Evolutionary conservation across 2,888 invertebrate species (phyloP).

Genomic region (Glaucopsyche alexis): DNA sequence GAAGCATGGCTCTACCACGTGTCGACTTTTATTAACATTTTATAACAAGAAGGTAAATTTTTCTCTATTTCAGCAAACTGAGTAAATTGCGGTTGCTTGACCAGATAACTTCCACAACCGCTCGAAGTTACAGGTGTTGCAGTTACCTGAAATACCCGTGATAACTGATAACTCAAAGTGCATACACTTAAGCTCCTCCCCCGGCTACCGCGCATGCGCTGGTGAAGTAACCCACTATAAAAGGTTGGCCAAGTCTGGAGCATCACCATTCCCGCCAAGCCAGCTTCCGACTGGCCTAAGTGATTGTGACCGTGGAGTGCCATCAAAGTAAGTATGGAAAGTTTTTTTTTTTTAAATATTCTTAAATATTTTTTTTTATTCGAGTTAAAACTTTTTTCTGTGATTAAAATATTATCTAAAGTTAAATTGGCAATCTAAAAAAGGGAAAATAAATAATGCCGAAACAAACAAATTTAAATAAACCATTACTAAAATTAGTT

Average conservation of each 20-base stretch:
- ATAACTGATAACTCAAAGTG: conserved; percentile 58
- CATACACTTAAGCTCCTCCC: conserved; percentile 53
- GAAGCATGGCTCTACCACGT: too few species aligned
- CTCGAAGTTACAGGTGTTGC: too few species aligned
- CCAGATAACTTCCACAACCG: too few species aligned
- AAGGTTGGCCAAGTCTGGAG: conserved; percentile 47
- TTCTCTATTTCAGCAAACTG: too few species aligned
- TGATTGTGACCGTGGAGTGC: conserved; percentile 37
- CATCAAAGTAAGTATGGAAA: conserved; percentile 28
- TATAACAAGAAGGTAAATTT: too few species aligned
- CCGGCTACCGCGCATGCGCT: conserved; percentile 57
- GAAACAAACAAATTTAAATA: too few species aligned
- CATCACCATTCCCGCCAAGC: conserved; percentile 61
- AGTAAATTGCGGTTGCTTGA: too few species aligned
- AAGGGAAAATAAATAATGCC: too few species aligned
- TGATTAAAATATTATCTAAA: neutral
- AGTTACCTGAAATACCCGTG: neutral
- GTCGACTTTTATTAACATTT: too few species aligned
- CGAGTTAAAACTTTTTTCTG: neutral
- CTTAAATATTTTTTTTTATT: neutral
- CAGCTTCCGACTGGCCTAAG: conserved; percentile 36
- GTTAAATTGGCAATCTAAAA: neutral
- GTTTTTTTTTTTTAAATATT: neutral
- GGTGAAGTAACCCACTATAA: conserved; percentile 50
- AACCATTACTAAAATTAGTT: too few species aligned